Evolutionary conservation across 2,888 invertebrate species (phyloP), one percentile per base, ranked within the genome.

Genomic region (Phyto melanocephala): DNA sequence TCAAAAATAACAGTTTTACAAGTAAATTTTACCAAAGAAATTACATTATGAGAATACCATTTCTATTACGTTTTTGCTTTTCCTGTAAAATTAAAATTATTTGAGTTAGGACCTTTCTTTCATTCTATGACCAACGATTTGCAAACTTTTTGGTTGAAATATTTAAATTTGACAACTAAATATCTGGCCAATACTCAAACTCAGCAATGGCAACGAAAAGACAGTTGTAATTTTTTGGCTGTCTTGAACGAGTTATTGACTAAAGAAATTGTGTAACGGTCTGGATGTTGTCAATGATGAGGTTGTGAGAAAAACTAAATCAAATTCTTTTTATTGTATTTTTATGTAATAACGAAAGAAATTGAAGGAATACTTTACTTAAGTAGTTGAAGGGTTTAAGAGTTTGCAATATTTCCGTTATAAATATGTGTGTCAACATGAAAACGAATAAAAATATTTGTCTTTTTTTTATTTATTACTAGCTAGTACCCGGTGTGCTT

Each of bases 131-230:
- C n/a, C n/a, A n/a, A n/a, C n/a, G n/a, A n/a, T n/a, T n/a, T n/a
- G 68, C 68, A 70, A 70, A 68, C 42, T 45, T 77, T 35, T 62
- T 62, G 54, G 40, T 77, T 62, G 40, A 62, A 42, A 62, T 62
- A 70, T 70, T 65, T 65, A 74, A 56, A n/a, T 37, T 70, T 62
- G 52, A 62, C 62, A 52, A 70, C 40, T 52, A 60, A 28, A 76
- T 58, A 60, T 77, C 62, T 77, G 68, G 68, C 54, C 77, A 70
- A 77, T 70, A 70, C 63, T 63, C 28, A 54, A 63, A 47, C 58
- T 47, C 50, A 63, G 37, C 50, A 68, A 24, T 54, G 54, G 17
- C 20, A 47, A 62, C 20, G 42, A 50, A 50, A 33, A 35, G 33
- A 24, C 35, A 37, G 47, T 50, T 54, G 33, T 62, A 0, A 20